Evolutionary conservation across 2,797 vertebrate species (phyloP), one percentile per base, ranked within the genome.

Genomic region (Brachyalestes nurse): DNA sequence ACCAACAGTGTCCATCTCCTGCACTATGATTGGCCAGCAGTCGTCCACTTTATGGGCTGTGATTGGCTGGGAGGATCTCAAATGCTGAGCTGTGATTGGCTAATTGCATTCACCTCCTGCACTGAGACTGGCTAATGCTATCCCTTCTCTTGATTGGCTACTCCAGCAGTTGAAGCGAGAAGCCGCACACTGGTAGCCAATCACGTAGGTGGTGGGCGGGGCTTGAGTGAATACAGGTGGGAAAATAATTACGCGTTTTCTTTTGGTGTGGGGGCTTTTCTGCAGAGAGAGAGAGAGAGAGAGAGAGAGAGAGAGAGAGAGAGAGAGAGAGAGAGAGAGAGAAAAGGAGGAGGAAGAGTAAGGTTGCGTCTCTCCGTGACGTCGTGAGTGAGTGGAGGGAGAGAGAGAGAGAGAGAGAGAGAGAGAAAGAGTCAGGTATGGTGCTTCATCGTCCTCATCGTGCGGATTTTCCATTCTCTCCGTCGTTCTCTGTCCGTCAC

Each of bases 341-440:
- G 78, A 64, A 75, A 70, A 75, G 21, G 79, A 60, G 75, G 76
- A 78, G 72, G 34, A 53, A 77, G 61, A 77, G 71, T 25, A 69
- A 45, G 70, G 78, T 77, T 79, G 70, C 79, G 77, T 79, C 79
- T 79, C 77, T 77, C 51, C 42, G 81, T 87, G 84, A 87, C 86
- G 84, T 85, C 75, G 83, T 28, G 57, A 66, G 82, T n/a, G 62
- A 71, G 76, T n/a, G 72, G 64, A 62, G 81, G 28, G 70, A 19
- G 72, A 65, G 80, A 81, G 72, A 69, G 76, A 69, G 62, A 77
- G 80, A 72, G 77, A 19, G 80, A 34, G 76, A 57, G 80, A 75
- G 66, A 34, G 73, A 57, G 74, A 42, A 79, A 69, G 70, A 55
- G 75, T 58, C 80, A 83, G 82, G 78, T 80, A 82, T 79, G 40